Percentiles rank a stretch among this genome's conserved stretches.
Conservation (phyloP, 1,140 invertebrate genomes). For the Drosophila sturtevanti region DNA sequence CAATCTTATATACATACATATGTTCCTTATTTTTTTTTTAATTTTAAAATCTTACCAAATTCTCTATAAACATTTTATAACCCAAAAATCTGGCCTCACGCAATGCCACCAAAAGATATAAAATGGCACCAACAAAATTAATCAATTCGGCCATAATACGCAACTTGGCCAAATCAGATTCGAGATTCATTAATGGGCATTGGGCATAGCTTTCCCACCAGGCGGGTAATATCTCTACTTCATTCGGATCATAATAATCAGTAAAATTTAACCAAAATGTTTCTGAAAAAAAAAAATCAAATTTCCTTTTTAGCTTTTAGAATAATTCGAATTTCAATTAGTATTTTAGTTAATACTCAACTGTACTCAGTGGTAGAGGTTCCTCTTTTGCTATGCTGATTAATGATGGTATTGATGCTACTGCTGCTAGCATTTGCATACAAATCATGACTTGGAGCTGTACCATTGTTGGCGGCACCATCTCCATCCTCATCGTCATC, state of each 20-base stretch:
- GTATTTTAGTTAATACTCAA: slow-evolving; percentile 19
- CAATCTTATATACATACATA: too few relatives aligned
- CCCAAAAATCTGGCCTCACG: slow-evolving; percentile 93
- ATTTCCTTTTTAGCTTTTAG: too few relatives aligned
- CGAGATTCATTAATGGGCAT: slow-evolving; percentile 80
- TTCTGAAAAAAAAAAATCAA: slow-evolving; percentile 37
- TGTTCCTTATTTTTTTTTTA: too few relatives aligned
- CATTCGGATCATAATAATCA: slow-evolving; percentile 74
- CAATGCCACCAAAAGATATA: slow-evolving; percentile 91
- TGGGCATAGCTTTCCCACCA: slow-evolving; percentile 82
- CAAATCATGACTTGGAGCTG: slow-evolving; percentile 30
- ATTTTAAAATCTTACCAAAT: slow-evolving; percentile 90
- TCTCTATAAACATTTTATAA: slow-evolving; percentile 94
- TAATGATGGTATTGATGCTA: background rate
- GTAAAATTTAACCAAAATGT: slow-evolving; percentile 82
- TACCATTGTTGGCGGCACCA: slow-evolving; percentile 37
- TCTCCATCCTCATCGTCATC: slow-evolving; percentile 70
- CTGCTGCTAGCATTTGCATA: slow-evolving; percentile 32
- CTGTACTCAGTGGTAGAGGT: slow-evolving; percentile 63
- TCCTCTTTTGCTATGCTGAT: slow-evolving; percentile 47
- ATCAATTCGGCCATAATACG: slow-evolving; percentile 88
- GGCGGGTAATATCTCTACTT: slow-evolving; percentile 64
- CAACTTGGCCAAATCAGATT: slow-evolving; percentile 82
- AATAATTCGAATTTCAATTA: too few relatives aligned
- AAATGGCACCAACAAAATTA: slow-evolving; percentile 89